Conservation (phyloP, 2,113 vertebrate genomes). For the Mionectes macconnelli region DNA sequence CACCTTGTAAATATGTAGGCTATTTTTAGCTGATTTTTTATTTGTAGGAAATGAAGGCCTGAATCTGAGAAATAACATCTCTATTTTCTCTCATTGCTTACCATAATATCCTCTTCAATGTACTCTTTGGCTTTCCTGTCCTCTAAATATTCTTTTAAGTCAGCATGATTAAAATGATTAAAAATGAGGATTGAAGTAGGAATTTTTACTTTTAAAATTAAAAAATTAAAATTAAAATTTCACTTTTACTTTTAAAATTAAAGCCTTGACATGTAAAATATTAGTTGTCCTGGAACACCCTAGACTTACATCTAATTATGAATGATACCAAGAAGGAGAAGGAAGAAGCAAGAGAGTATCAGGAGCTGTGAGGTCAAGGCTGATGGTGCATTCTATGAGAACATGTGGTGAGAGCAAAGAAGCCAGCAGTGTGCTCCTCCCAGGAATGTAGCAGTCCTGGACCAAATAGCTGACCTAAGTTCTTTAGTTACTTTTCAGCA, state of each 20-base stretch:
- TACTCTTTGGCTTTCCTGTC: not conserved
- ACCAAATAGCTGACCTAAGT: not conserved
- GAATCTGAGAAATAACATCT: not conserved
- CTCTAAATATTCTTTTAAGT: not conserved
- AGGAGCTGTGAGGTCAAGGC: not conserved
- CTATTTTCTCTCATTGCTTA: not conserved
- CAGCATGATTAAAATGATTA: not conserved
- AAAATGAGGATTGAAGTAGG: not conserved
- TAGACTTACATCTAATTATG: not conserved
- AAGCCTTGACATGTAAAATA: not conserved
- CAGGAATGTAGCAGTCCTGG: not conserved
- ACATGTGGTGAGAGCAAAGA: not conserved
- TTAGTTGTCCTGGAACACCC: not conserved
- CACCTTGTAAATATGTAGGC: not conserved
- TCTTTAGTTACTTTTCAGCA: not conserved
- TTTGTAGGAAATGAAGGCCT: not conserved
- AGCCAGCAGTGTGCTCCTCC: accelerated
- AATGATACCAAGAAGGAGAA: not conserved
- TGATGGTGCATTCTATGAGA: not conserved
- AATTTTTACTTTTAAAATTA: not conserved
- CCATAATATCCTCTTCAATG: not conserved
- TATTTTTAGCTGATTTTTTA: not conserved
- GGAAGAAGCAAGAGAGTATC: not conserved
- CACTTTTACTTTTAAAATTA: not conserved
- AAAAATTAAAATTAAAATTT: too few relatives aligned